Percentiles rank a stretch among this genome's conserved stretches.
phyloP scores from a whole-genome alignment of 2,888 invertebrate genomes.

The Melolontha melolontha region DNA sequence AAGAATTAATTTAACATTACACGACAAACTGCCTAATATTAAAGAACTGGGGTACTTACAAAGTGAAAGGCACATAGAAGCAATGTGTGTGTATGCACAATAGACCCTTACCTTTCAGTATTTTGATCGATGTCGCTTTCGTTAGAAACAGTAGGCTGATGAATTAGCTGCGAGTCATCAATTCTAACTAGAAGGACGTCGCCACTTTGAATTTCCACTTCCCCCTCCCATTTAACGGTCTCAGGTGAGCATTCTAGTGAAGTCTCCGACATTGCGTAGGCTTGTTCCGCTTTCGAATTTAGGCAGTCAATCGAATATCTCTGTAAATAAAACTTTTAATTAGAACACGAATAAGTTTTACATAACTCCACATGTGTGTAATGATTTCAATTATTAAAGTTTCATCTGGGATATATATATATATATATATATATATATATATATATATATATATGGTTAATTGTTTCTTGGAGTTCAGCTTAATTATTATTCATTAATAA shows the following conservation, averaged over 20 bases:
- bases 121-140: constrained; percentile 50
- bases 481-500: too few relatives aligned
- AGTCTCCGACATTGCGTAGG: not conserved
- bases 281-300: not conserved
- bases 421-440: too few relatives aligned
- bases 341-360: not conserved
- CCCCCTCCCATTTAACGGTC: constrained; percentile 73
- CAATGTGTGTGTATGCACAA: too few relatives aligned
- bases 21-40: too few relatives aligned
- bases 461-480: too few relatives aligned
- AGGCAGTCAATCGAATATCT: constrained; percentile 10
- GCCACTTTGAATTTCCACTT: constrained; percentile 78
- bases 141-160: constrained; percentile 61
- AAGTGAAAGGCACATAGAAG: too few relatives aligned
- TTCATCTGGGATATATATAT: not conserved
- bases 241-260: constrained; percentile 20
- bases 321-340: constrained; percentile 27
- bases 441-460: too few relatives aligned
- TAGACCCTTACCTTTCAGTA: constrained; percentile 49
- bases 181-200: constrained; percentile 79
- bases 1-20: too few relatives aligned
- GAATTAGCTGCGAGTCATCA: constrained; percentile 71
- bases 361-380: constrained; percentile 11
- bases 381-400: constrained; percentile 3
- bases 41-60: too few relatives aligned